Conservation (phyloP, 2,113 vertebrate species). For the Python bivittatus region DNA sequence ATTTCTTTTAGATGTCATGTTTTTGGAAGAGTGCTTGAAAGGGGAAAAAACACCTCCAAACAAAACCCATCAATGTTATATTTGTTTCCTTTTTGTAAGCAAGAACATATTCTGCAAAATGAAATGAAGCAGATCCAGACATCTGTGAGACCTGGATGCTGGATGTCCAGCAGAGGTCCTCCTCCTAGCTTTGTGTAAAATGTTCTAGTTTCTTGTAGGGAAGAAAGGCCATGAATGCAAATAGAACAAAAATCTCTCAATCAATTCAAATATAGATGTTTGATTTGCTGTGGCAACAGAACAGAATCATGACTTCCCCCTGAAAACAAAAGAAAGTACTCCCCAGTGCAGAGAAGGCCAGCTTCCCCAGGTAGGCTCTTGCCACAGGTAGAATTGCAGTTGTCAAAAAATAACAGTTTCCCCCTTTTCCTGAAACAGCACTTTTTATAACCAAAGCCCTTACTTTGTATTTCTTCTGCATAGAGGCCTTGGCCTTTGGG, state of each 20-base stretch:
- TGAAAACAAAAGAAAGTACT: neutral
- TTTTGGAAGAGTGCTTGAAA: constrained; percentile 33
- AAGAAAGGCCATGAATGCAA: neutral
- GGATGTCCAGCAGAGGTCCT: no score
- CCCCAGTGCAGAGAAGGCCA: neutral
- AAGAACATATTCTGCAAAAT: neutral
- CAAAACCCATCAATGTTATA: neutral
- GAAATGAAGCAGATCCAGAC: neutral
- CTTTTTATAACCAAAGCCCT: neutral
- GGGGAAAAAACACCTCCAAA: neutral
- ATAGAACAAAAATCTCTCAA: neutral
- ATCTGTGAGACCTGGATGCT: neutral
- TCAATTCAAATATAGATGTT: neutral
- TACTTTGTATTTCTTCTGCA: neutral
- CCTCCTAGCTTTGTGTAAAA: no score
- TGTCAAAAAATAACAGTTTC: neutral
- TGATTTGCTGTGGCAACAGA: neutral
- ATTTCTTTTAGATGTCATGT: constrained; percentile 9
- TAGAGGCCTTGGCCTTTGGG: neutral
- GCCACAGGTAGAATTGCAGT: neutral
- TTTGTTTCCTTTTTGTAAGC: neutral
- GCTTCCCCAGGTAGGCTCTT: no score
- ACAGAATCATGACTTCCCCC: neutral
- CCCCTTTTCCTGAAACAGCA: neutral
- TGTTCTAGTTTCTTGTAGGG: neutral